Evolutionary conservation across 2,113 vertebrate species (phyloP).

Genomic region (Pycnonotus jocosus): DNA sequence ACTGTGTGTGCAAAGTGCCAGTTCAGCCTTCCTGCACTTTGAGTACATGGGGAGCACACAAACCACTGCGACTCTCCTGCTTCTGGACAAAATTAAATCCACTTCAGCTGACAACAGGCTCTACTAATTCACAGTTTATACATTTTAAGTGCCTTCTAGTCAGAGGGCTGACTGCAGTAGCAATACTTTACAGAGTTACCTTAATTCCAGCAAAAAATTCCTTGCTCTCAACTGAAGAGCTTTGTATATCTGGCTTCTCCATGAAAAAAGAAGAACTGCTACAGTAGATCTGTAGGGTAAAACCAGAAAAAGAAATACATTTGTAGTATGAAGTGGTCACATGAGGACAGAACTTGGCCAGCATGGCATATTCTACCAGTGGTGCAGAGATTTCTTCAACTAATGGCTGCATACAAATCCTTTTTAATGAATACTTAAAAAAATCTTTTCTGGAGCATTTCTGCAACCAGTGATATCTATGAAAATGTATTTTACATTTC

Average conservation of each 20-base stretch:
- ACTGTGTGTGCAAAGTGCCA: rapidly evolving
- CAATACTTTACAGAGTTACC: constrained; percentile 65
- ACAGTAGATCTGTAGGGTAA: constrained; percentile 79
- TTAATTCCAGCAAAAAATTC: constrained; percentile 89
- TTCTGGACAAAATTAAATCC: not conserved
- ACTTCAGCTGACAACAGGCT: not conserved
- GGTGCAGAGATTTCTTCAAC: not conserved
- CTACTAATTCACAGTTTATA: not conserved
- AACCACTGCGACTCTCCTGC: not conserved
- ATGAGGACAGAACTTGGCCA: not conserved
- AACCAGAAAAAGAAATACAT: not conserved
- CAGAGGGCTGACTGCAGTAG: not conserved
- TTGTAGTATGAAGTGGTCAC: not conserved
- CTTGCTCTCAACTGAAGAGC: constrained; percentile 75
- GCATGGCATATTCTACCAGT: not conserved
- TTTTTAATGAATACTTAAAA: not conserved
- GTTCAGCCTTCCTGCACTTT: not conserved
- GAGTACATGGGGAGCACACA: rapidly evolving
- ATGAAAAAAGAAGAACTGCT: constrained; percentile 81
- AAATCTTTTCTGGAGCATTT: not conserved
- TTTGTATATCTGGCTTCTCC: constrained; percentile 74
- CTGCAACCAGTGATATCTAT: not conserved
- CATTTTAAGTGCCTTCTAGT: not conserved
- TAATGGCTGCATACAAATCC: not conserved
- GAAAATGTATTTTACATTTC: not conserved